Base-by-base conservation (phyloP, 2,888 invertebrate species). In the Biston betularia region DNA sequence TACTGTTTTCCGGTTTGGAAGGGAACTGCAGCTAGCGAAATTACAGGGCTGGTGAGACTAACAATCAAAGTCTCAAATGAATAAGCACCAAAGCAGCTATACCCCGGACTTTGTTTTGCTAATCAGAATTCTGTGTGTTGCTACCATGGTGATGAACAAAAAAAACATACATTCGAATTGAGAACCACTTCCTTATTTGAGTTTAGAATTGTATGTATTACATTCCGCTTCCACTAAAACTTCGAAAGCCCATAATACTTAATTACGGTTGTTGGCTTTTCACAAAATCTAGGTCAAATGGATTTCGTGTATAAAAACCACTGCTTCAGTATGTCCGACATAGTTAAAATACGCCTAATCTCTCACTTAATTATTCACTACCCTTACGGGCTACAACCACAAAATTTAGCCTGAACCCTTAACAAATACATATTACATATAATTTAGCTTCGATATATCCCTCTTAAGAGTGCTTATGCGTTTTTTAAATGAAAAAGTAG, bases 341-440 rank as follows among this genome's bases (percentile, higher is more conserved):
- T 67, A 67, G 62, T 54, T 49, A 54, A 34, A 63, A 59, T 54
- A 35, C 54, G 67, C 55, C 15, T 57, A 63, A 63, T 67, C 58
- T 62, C 58, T 53, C 42, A 58, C 57, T 67, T 62, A 65, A 69
- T 71, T 68, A 73, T 73, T 73, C 63, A 71, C 55, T 55, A 58
- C 54, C 66, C 46, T 46, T 68, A 55, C 62, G 53, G 65, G 49
- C 64, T 59, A 60, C 57, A 62, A 52, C 66, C 68, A 64, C 73
- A 68, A 68, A 53, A 69, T 69, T 66, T 68, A 69, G 63, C 48
- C 54, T 14, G 40, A 50, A 65, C 64, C 67, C 57, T 58, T 48
- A 35, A 62, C 57, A 54, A 42, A 62, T 59, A 59, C 53, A 61
- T 57, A 45, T 61, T 35, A 59, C 24, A 38, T 38, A 59, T 64